Conservation (phyloP, 2,797 vertebrate genomes). For the Darevskia nairensis region DNA sequence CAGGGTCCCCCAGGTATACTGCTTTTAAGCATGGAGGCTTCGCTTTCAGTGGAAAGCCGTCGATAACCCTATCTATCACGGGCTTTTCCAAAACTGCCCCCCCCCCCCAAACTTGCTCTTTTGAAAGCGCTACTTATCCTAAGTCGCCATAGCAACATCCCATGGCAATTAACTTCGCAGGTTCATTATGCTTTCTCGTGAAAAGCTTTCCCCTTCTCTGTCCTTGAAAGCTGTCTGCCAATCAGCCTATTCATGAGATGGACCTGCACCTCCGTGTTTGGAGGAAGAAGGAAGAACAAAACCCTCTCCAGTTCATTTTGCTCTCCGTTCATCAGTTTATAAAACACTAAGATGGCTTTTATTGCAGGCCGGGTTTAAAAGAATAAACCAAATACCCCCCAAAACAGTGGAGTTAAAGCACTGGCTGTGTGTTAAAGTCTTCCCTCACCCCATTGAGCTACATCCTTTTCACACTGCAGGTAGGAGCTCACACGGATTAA, state of each 20-base stretch:
- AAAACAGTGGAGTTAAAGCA: no score
- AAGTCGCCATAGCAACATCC: not conserved
- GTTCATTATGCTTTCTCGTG: not conserved
- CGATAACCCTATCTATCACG: not conserved
- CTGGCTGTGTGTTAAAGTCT: not conserved
- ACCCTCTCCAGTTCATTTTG: not conserved
- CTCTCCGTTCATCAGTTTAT: not conserved
- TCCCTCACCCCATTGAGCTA: not conserved
- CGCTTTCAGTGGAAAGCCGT: not conserved
- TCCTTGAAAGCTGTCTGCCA: slow-evolving; percentile 5
- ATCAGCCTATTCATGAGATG: not conserved
- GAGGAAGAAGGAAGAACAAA: not conserved
- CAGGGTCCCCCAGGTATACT: not conserved
- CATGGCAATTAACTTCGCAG: not conserved
- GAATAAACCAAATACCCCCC: no score
- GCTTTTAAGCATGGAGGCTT: not conserved
- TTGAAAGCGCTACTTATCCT: not conserved
- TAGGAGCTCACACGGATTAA: not conserved
- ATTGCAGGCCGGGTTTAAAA: no score
- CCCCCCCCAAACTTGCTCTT: not conserved
- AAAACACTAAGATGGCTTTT: no score
- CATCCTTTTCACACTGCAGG: not conserved
- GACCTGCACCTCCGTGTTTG: no score
- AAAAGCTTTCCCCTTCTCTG: not conserved
- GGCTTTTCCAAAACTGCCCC: not conserved